Evolutionary conservation across 2,797 vertebrate genomes (phyloP).

Genomic region (Acanthis flammea): DNA sequence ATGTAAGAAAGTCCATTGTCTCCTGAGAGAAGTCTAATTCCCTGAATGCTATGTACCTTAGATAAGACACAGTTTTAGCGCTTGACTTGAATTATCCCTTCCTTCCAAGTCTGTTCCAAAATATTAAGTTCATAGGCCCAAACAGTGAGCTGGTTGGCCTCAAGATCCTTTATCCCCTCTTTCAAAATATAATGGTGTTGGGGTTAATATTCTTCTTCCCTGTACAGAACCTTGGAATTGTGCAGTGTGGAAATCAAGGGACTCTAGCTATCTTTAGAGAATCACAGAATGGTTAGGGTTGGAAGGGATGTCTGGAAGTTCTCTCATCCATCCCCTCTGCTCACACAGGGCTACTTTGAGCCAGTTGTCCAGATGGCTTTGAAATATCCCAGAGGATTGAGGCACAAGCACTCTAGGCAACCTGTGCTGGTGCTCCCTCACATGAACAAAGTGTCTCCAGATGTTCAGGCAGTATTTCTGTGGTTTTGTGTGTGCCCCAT

Average conservation of each 20-base stretch:
- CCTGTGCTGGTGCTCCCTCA: background rate
- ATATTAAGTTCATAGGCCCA: background rate
- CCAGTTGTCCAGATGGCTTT: background rate
- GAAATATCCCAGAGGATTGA: background rate
- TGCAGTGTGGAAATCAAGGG: background rate
- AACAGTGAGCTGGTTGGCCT: background rate
- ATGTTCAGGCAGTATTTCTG: background rate
- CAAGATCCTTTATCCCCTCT: background rate
- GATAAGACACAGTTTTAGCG: background rate
- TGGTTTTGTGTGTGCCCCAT: background rate
- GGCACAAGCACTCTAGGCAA: too few species aligned
- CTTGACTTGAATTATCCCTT: background rate
- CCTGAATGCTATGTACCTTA: background rate
- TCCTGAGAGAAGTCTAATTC: background rate
- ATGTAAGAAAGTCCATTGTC: background rate
- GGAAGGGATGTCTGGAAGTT: background rate
- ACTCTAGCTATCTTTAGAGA: background rate
- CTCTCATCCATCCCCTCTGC: background rate
- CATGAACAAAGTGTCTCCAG: background rate
- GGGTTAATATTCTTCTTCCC: background rate
- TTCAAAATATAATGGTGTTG: background rate
- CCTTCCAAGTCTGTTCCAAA: background rate
- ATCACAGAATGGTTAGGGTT: background rate
- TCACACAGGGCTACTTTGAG: background rate
- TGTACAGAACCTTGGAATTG: background rate